A percentile compares a stretch with the other conserved stretches of the same genome.
These are phyloP conservation scores for Hydrotaea diabolus DNA, from an alignment of 2,888 invertebrate species.

Conservation along the genomic window DNA sequence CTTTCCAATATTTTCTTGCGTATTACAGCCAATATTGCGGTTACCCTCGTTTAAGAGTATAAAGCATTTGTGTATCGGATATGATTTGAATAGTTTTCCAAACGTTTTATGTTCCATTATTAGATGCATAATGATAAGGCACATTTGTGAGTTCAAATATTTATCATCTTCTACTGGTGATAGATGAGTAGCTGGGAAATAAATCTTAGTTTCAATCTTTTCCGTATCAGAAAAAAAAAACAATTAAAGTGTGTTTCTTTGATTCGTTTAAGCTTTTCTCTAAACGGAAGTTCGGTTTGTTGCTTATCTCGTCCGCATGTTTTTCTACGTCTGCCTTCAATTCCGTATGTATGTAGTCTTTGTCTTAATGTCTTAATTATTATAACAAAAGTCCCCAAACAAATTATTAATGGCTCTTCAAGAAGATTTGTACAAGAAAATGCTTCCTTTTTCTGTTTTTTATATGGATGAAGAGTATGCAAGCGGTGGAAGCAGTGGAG, in stretches of 20 bases:
- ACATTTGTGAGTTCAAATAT: no score
- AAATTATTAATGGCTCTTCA: conserved; percentile 62
- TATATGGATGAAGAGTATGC: not conserved
- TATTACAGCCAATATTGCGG: no score
- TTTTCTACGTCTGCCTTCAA: not conserved
- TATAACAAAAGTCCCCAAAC: conserved; percentile 54
- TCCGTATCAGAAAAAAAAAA: not conserved
- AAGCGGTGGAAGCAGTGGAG: not conserved
- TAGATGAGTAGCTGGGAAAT: not conserved
- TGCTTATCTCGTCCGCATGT: conserved; percentile 14
- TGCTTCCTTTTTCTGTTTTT: conserved; percentile 42
- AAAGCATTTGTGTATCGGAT: no score
- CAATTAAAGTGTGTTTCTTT: not conserved
- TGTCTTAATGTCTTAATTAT: conserved; percentile 66
- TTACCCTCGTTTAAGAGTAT: no score
- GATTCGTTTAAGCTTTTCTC: not conserved
- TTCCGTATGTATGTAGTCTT: not conserved
- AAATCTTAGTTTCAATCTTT: not conserved
- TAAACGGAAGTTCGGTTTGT: conserved; percentile 27
- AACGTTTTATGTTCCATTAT: no score
- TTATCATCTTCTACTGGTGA: not conserved
- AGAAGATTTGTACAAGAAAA: conserved; percentile 29
- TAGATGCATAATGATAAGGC: no score
- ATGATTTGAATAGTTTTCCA: no score
- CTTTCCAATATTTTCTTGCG: no score